These are phyloP conservation scores for Grus americana DNA, from an alignment of 2,113 vertebrate genomes.

Conservation along the genomic window DNA sequence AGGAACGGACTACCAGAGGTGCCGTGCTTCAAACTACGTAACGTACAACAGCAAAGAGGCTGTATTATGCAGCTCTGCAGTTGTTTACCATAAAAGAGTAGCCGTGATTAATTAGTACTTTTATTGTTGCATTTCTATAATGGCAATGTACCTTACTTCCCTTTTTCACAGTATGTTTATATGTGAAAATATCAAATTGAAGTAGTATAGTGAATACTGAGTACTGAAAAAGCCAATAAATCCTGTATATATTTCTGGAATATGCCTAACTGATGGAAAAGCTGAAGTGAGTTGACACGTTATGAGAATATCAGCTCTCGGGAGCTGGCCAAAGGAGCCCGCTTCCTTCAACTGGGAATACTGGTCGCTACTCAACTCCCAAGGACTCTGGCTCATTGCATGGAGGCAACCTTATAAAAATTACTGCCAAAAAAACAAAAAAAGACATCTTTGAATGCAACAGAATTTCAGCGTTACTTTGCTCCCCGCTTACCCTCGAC, in stretches of 20 bases:
- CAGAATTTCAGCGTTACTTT: not conserved
- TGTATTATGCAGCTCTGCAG: not conserved
- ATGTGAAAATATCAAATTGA: not conserved
- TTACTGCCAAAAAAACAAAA: not conserved
- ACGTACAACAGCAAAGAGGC: not conserved
- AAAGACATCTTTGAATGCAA: not conserved
- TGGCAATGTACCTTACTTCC: not conserved
- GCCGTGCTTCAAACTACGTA: accelerated
- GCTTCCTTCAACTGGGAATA: not conserved
- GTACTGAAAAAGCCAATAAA: not conserved
- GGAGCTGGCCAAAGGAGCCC: not conserved
- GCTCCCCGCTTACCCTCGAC: not conserved
- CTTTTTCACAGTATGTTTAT: not conserved
- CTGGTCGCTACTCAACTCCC: not conserved
- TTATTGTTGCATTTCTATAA: not conserved
- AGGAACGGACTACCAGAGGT: not conserved
- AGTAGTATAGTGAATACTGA: not conserved
- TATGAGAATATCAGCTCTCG: not conserved
- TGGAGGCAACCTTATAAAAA: not conserved
- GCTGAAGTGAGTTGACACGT: not conserved
- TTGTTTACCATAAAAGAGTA: not conserved
- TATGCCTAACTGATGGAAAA: not conserved
- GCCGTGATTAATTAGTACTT: not conserved
- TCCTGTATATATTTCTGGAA: not conserved
- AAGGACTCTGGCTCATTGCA: not conserved